Evolutionary conservation across 1,140 invertebrate species (phyloP), one percentile per base, ranked within the genome.

Genomic region (Calliphora vicina): DNA sequence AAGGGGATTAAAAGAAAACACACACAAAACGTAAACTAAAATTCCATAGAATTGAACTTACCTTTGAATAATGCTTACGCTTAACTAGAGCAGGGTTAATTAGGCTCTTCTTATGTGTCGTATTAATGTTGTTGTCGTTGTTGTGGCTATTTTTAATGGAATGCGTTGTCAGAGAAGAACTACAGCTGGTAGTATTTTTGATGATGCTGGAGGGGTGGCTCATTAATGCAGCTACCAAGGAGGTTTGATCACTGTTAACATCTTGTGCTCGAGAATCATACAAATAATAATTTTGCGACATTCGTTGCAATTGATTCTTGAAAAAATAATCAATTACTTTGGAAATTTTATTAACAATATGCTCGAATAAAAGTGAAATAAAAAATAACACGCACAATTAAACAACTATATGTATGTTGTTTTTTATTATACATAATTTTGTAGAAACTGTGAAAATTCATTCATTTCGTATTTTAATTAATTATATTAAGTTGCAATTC

Each of bases 81-180:
- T 67, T 67, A 67, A 67, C n/a, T 67, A 67, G 61, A 67, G 61
- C 61, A 67, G 61, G 61, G 61, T 67, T 67, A 67, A 67, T 67
- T 23, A 67, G n/a, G 20, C 61, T 23, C 61, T 23, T 67, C 61
- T 67, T 67, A 23, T 67, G 23, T 23, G 61, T 23, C n/a, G 61
- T 23, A 67, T 12, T 23, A 23, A 8, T 67, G n/a, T 12, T 67
- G 10, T 67, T 20, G 61, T 67, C 25, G n/a, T 67, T 1, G 20
- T 57, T 17, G 15, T n/a, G 15, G 50, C 4, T 67, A 23, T 67
- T 67, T 23, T 25, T 67, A 67, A 67, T 67, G 61, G 61, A 67
- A 67, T 67, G 61, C 61, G 61, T 67, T 67, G 61, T 23, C 10
- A 6, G 10, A 23, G 61, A 23, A 23, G n/a, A 23, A 67, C n/a